phyloP scores from a whole-genome alignment of 2,888 invertebrate species.

The Tachystola acroxantha region DNA sequence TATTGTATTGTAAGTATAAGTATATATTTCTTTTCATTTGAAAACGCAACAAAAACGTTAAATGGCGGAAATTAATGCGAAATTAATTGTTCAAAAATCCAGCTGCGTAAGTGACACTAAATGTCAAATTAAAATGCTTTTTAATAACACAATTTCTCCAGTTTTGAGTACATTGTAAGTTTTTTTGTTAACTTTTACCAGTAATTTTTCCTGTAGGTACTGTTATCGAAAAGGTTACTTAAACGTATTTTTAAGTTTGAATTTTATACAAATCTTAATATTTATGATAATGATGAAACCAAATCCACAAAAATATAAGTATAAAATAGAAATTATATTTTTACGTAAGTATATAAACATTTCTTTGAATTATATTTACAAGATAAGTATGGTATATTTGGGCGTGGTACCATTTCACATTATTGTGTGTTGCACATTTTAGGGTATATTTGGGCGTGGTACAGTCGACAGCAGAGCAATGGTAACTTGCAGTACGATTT shows the following conservation, averaged over 20 bases:
- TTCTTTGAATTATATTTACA: no score
- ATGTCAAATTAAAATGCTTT: slow-evolving; percentile 11
- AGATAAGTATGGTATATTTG: no score
- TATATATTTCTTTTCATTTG: no score
- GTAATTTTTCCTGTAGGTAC: background rate
- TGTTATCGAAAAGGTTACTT: background rate
- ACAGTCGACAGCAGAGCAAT: no score
- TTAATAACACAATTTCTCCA: slow-evolving; percentile 8
- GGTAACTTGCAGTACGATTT: no score
- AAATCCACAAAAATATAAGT: no score
- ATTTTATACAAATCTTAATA: background rate
- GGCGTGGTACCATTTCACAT: no score
- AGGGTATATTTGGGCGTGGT: no score
- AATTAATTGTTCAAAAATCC: slow-evolving; percentile 8
- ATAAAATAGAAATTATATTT: no score
- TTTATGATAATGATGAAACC: background rate
- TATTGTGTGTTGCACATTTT: no score
- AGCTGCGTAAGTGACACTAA: slow-evolving; percentile 3
- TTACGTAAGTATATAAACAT: no score
- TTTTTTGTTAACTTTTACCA: slow-evolving; percentile 2
- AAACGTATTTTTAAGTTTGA: background rate
- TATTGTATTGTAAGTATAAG: no score
- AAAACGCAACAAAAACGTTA: slow-evolving; percentile 6
- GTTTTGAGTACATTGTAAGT: slow-evolving; percentile 1
- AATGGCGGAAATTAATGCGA: slow-evolving; percentile 6